Evolutionary conservation across 2,797 vertebrate species (phyloP).

Genomic region (Falco columbarius): DNA sequence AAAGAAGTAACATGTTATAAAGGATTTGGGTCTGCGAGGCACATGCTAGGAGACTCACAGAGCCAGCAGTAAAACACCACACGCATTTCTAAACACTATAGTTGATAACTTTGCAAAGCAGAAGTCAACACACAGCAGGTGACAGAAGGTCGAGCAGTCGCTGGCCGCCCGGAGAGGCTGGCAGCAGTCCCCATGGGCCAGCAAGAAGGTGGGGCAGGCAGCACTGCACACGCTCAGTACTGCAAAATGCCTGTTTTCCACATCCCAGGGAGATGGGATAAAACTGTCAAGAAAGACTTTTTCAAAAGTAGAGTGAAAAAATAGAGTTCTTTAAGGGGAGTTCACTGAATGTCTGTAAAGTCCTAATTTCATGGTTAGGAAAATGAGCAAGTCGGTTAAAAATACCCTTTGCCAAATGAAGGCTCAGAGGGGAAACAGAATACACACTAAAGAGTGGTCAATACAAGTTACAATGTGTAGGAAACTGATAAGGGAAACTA

Average conservation of each 20-base stretch:
- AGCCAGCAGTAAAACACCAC: not conserved
- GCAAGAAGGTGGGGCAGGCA: not conserved
- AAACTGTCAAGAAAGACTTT: not conserved
- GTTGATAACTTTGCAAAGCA: not conserved
- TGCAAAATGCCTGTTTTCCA: not conserved
- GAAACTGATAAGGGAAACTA: not conserved
- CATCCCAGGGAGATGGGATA: not conserved
- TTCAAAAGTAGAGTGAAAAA: not conserved
- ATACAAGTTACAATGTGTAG: not conserved
- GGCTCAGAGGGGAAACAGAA: not conserved
- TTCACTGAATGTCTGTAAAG: not conserved
- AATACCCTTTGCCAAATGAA: not conserved
- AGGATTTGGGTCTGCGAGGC: not conserved
- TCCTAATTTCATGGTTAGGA: not conserved
- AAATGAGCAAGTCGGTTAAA: not conserved
- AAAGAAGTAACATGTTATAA: not conserved
- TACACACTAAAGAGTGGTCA: not conserved
- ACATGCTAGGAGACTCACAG: accelerated
- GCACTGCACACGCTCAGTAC: accelerated
- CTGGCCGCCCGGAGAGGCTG: not conserved
- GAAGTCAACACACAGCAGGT: not conserved
- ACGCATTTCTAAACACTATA: not conserved
- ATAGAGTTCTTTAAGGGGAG: not conserved
- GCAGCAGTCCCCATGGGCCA: not conserved
- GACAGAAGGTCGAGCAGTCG: accelerated